Base-by-base conservation (phyloP, 2,797 vertebrate genomes). In the Dicrostonyx torquatus region DNA sequence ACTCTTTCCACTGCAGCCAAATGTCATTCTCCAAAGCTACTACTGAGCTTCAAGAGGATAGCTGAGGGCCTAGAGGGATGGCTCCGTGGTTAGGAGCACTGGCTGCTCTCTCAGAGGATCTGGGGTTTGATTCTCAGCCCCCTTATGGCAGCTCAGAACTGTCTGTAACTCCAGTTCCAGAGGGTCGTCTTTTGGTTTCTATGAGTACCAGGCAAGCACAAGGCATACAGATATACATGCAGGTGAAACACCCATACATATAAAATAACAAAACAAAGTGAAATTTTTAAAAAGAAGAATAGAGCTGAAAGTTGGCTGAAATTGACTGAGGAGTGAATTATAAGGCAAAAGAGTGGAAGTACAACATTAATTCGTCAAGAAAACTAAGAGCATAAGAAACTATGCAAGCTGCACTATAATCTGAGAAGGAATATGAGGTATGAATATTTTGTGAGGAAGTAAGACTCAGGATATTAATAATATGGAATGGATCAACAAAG, bases 1-100 rank as follows among this genome's bases (percentile, higher is more conserved):
- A 55, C 26, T 94, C 40, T 87, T 93, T 79, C 79, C 64, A 78
- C 60, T 73, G 53, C 48, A 94, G 64, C 29, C 43, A 40, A 91
- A 62, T 40, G 87, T 60, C 15, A 5, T 31, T 93, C 0, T 89
- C 0, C 17, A 75, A 91, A 75, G 34, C 18, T 31, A 72, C 64
- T 86, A 13, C 5, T 13, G 12, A 87, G 43, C 50, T 94, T 91
- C 18, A 79, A 91, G 76, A 90, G 34, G 37, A 64, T 18, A 83
- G 43, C 9, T 50, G 34, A 70, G 26, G 77, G 15, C 4, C 37
- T 43, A 8, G 79, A 43, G 79, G 43, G 26, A 43, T 43, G 43
- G 43, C 43, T 43, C 43, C 3, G 43, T 4, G 43, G 43, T 43
- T 31, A 62, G 17, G 58, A 83, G 40, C 37, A 83, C 26, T 34